A percentile compares a stretch with the other conserved stretches of the same genome.
phyloP scores from a whole-genome alignment of 2,888 invertebrate species.

The Andrena praecox region DNA sequence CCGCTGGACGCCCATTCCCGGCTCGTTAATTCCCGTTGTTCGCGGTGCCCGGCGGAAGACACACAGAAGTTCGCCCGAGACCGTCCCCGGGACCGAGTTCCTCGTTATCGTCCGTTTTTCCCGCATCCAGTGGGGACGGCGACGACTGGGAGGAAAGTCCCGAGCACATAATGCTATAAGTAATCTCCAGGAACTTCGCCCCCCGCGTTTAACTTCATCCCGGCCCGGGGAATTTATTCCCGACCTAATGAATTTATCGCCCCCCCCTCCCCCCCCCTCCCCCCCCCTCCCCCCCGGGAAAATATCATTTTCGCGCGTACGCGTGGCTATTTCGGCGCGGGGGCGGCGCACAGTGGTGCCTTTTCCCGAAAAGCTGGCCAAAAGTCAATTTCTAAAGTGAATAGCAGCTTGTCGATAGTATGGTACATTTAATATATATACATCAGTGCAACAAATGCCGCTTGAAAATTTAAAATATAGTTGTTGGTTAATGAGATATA shows the following conservation, averaged over 20 bases:
- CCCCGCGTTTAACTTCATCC: conserved; percentile 17
- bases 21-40: conserved; percentile 14
- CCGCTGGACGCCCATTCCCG: neutral
- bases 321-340: neutral
- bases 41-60: conserved; percentile 11
- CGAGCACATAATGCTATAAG: conserved; percentile 25
- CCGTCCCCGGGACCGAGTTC: neutral
- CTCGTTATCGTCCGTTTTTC: conserved; percentile 22
- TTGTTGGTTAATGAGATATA: too few relatives aligned
- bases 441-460: too few relatives aligned
- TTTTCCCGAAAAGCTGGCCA: too few relatives aligned
- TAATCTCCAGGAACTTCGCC: conserved; percentile 11
- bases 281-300: neutral
- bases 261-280: neutral
- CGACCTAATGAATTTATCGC: conserved; percentile 29
- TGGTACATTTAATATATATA: too few relatives aligned
- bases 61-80: conserved; percentile 17
- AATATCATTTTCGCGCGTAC: conserved; percentile 1
- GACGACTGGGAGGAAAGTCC: conserved; percentile 9
- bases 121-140: conserved; percentile 10
- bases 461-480: too few relatives aligned
- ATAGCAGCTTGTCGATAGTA: too few relatives aligned
- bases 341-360: too few relatives aligned
- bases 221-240: conserved; percentile 23
- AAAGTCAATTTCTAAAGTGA: too few relatives aligned